These are phyloP conservation scores for Cetonia aurata DNA, from an alignment of 2,888 invertebrate genomes.

Conservation along the genomic window DNA sequence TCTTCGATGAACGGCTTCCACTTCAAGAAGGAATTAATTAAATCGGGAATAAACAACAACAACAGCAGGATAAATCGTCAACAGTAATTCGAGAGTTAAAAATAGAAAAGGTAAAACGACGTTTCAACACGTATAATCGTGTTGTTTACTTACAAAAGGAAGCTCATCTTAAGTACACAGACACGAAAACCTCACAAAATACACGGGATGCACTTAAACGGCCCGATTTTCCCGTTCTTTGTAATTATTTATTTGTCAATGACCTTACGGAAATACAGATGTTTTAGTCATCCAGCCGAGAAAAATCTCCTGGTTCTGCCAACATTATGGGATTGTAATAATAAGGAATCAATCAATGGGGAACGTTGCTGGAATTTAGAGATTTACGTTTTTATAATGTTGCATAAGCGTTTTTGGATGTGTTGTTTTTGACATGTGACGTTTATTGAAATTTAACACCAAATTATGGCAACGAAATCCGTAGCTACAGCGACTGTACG, in stretches of 20 bases:
- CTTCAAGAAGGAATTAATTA: constrained; percentile 63
- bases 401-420: constrained; percentile 1
- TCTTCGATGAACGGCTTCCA: constrained; percentile 93
- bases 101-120: constrained; percentile 51
- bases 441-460: constrained; percentile 18
- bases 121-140: constrained; percentile 20
- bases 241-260: constrained; percentile 57
- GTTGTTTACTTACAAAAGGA: constrained; percentile 73
- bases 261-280: constrained; percentile 57
- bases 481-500: constrained; percentile 91
- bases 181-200: constrained; percentile 40
- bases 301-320: constrained; percentile 37
- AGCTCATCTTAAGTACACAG: constrained; percentile 69
- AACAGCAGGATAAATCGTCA: constrained; percentile 33
- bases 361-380: constrained; percentile 2
- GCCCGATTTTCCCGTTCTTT: constrained; percentile 40
- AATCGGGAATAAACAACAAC: constrained; percentile 34
- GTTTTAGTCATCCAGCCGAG: constrained; percentile 55
- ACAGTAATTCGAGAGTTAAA: constrained; percentile 46
- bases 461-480: constrained; percentile 79
- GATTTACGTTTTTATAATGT: constrained; percentile 12
- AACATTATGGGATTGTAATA: constrained; percentile 29
- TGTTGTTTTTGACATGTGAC: constrained; percentile 47
- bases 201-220: constrained; percentile 41
- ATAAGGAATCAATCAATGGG: constrained; percentile 29